These are phyloP conservation scores for Lycodopsis pacificus DNA, from an alignment of 2,797 vertebrate species.

Conservation along the genomic window DNA sequence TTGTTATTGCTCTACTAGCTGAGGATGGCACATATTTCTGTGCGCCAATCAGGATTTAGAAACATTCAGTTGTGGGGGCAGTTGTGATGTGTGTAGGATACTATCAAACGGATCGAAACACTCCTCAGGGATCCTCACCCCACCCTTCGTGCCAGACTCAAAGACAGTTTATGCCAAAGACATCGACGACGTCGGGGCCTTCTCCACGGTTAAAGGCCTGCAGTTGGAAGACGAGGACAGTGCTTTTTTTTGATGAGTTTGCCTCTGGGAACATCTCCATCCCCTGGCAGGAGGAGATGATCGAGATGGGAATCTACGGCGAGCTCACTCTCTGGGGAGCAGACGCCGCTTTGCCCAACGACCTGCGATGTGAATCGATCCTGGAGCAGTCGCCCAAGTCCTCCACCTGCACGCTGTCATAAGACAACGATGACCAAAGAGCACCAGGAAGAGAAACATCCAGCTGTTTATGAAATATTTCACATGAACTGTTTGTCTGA, in stretches of 20 bases:
- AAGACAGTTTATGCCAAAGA: slow-evolving; percentile 90
- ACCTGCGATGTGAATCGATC: slow-evolving; percentile 84
- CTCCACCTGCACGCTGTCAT: slow-evolving; percentile 86
- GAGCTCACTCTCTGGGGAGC: slow-evolving; percentile 87
- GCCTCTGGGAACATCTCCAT: slow-evolving; percentile 89
- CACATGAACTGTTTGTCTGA: slow-evolving; percentile 6
- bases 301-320: slow-evolving; percentile 87
- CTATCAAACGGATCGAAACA: background rate
- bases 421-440: background rate
- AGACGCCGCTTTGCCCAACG: slow-evolving; percentile 77
- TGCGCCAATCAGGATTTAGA: background rate
- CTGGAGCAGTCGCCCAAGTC: slow-evolving; percentile 83
- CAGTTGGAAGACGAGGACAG: slow-evolving; percentile 83
- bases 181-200: slow-evolving; percentile 87
- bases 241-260: slow-evolving; percentile 86
- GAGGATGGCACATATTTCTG: background rate
- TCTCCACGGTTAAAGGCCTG: slow-evolving; percentile 89
- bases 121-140: slow-evolving; percentile 84
- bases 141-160: slow-evolving; percentile 89
- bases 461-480: background rate
- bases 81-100: background rate
- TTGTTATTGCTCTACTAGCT: background rate
- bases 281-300: slow-evolving; percentile 94
- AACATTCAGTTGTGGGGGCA: background rate
- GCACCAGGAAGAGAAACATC: background rate